phyloP scores from a whole-genome alignment of 2,888 invertebrate genomes.

The Thysanoteuthis rhombus region DNA sequence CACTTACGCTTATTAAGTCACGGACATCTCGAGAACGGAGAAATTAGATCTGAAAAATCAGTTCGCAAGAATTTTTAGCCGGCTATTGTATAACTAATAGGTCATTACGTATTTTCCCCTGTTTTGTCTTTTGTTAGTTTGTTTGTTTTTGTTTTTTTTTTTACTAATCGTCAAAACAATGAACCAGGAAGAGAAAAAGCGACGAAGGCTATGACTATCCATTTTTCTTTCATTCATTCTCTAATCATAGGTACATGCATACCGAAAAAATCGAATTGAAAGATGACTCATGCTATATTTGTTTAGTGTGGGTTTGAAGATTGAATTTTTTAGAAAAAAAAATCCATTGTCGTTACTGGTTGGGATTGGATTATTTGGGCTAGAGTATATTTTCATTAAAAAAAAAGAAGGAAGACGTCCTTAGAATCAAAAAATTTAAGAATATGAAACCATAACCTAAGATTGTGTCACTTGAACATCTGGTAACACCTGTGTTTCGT shows the following conservation, averaged over 20 bases:
- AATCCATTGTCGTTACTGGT: not conserved
- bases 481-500: not conserved
- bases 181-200: not conserved
- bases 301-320: not conserved
- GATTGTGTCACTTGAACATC: not conserved
- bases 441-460: not conserved
- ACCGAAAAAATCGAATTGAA: not conserved
- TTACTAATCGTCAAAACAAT: not conserved
- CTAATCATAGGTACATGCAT: constrained; percentile 12
- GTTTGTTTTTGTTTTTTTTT: too few species aligned
- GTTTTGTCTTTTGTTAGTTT: too few species aligned
- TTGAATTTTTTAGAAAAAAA: too few species aligned
- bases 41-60: not conserved
- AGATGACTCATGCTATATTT: not conserved
- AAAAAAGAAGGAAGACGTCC: not conserved
- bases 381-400: not conserved
- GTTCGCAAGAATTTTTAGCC: not conserved
- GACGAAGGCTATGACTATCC: not conserved
- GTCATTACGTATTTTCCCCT: too few species aligned
- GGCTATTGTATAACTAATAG: not conserved
- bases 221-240: not conserved
- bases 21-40: not conserved
- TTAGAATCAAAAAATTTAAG: not conserved
- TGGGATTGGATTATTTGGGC: not conserved
- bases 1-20: too few species aligned